Base-by-base conservation (phyloP, 2,797 vertebrate genomes). In the Philypnodon macrostomus region DNA sequence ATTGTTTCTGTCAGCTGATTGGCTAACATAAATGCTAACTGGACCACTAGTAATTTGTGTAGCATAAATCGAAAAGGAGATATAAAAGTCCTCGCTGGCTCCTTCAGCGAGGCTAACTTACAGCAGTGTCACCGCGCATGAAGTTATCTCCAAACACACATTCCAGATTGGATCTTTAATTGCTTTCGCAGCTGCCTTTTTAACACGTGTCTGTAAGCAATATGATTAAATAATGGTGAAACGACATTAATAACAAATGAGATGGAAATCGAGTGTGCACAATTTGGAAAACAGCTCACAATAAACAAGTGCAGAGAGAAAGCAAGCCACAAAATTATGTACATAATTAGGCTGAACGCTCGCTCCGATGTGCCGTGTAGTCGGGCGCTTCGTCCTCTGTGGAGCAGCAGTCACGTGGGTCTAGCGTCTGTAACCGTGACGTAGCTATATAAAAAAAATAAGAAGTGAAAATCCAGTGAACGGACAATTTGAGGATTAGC, bases 181-280 rank as follows among this genome's bases (percentile, higher is more conserved):
- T 87, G 83, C 84, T 85, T 87, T 87, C 85, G 60, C 77, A 75
- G 80, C 54, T 8, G 80, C 85, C 83, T 84, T 87, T 86, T 83
- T 81, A 88, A 79, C 88, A 84, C 62, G 79, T 85, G 84, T 89
- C 81, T 88, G 84, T 86, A 81, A 87, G 88, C 83, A 82, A 80
- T 79, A 73, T 85, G 84, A 87, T 89, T 89, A 87, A 88, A 89
- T 89, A 87, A 90, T 83, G 74, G 75, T 64, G 74, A 87, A 88
- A 87, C 86, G 48, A 73, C 81, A 88, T 89, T 88, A 89, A 89
- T 90, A 90, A 89, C 81, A 77, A 87, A 90, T 87, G 83, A 88
- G 81, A 87, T 86, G 86, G 85, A 87, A 89, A 90, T 90, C 70
- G 63, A 73, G 75, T 48, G 67, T 64, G 69, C 71, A 36, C 73